phyloP scores from a whole-genome alignment of 2,888 invertebrate species.

The Drosophila paranaensis region DNA sequence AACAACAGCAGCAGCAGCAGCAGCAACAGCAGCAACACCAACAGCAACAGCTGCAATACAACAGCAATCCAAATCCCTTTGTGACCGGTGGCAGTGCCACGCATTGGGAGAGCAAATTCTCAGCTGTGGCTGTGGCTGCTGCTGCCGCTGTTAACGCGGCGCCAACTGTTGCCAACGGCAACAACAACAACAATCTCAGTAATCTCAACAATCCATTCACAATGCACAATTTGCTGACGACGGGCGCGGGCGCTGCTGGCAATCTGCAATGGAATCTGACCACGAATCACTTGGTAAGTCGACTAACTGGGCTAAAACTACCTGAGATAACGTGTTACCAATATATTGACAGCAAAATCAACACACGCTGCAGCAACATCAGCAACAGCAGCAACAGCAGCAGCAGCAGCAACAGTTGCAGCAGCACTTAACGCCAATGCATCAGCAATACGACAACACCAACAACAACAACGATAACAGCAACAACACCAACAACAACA shows the following conservation, averaged over 20 bases:
- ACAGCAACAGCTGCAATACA: conserved; percentile 63
- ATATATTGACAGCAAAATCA: conserved; percentile 58
- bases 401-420: conserved; percentile 63
- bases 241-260: conserved; percentile 53
- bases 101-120: conserved; percentile 72
- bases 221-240: conserved; percentile 72
- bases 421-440: conserved; percentile 64
- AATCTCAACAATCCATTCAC: conserved; percentile 79
- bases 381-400: conserved; percentile 59
- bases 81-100: conserved; percentile 48
- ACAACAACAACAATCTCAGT: conserved; percentile 59
- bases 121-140: conserved; percentile 53
- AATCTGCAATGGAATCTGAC: conserved; percentile 77
- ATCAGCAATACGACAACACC: conserved; percentile 58
- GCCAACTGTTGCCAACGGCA: conserved; percentile 48
- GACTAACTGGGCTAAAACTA: not conserved
- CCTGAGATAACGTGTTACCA: not conserved
- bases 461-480: conserved; percentile 20
- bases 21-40: conserved; percentile 62
- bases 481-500: conserved; percentile 47
- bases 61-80: conserved; percentile 73
- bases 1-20: conserved; percentile 57
- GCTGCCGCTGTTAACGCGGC: conserved; percentile 53
- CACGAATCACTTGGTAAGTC: conserved; percentile 67
- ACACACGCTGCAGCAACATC: conserved; percentile 69